These are phyloP conservation scores for Synaphobranchus kaupii DNA, from an alignment of 2,797 vertebrate genomes.

Conservation along the genomic window DNA sequence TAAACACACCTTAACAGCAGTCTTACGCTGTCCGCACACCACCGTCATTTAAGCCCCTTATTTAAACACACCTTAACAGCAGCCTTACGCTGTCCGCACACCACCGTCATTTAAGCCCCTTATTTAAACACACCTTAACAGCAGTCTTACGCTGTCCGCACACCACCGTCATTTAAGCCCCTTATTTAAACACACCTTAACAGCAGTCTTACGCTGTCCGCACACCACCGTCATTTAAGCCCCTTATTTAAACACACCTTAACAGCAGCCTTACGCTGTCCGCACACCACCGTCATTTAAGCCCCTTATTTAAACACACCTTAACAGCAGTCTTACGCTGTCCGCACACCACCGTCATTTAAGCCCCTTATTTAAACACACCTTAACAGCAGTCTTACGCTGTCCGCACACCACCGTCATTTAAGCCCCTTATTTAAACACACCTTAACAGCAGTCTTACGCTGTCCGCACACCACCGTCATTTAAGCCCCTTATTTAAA, in stretches of 20 bases:
- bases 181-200: too few relatives aligned
- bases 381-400: too few relatives aligned
- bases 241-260: not conserved
- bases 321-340: too few relatives aligned
- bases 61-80: too few relatives aligned
- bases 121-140: too few relatives aligned
- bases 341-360: not conserved
- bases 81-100: not conserved
- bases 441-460: too few relatives aligned
- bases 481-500: not conserved
- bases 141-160: too few relatives aligned
- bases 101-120: not conserved
- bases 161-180: not conserved
- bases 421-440: not conserved
- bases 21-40: not conserved
- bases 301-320: not conserved
- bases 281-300: not conserved
- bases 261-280: too few relatives aligned
- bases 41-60: not conserved
- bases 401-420: not conserved
- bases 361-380: not conserved
- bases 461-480: not conserved
- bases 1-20: too few relatives aligned
- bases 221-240: not conserved
- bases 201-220: too few relatives aligned